phyloP scores from a whole-genome alignment of 2,888 invertebrate species.

The Torymus auratus region DNA sequence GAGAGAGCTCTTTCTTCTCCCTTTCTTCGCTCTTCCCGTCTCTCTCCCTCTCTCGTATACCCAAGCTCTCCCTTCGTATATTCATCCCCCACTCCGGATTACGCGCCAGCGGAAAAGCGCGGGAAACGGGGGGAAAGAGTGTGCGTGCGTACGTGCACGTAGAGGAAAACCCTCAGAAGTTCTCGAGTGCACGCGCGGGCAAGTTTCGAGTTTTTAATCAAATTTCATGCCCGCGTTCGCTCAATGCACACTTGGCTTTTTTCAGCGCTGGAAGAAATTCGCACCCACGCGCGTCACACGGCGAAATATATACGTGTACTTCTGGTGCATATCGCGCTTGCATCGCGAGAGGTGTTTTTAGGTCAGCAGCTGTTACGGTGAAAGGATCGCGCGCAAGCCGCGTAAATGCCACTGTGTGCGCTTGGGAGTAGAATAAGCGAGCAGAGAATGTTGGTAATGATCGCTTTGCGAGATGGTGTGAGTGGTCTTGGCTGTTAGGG shows the following conservation, averaged over 20 bases:
- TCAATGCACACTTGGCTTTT: not conserved
- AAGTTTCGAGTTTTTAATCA: conserved; percentile 27
- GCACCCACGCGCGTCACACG: too few species aligned
- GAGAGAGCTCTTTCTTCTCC: not conserved
- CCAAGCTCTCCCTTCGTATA: not conserved
- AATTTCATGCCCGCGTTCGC: not conserved
- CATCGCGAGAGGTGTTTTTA: too few species aligned
- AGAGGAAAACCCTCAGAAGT: not conserved
- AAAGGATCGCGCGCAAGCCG: too few species aligned
- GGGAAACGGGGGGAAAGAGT: not conserved
- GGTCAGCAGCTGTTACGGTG: too few species aligned
- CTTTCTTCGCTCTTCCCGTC: not conserved
- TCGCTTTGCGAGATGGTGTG: too few species aligned
- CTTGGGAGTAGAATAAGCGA: too few species aligned
- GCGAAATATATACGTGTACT: too few species aligned
- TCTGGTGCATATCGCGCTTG: too few species aligned
- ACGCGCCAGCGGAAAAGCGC: conserved; percentile 2
- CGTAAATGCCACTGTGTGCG: too few species aligned
- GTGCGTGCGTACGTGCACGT: not conserved
- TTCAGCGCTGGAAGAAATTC: not conserved
- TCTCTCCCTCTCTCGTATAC: not conserved
- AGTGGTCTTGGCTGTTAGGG: too few species aligned
- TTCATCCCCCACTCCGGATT: not conserved
- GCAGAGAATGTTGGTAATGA: too few species aligned
- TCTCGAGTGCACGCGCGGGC: not conserved